Evolutionary conservation across 2,888 invertebrate species (phyloP).

Genomic region (Sthenelais limicola): DNA sequence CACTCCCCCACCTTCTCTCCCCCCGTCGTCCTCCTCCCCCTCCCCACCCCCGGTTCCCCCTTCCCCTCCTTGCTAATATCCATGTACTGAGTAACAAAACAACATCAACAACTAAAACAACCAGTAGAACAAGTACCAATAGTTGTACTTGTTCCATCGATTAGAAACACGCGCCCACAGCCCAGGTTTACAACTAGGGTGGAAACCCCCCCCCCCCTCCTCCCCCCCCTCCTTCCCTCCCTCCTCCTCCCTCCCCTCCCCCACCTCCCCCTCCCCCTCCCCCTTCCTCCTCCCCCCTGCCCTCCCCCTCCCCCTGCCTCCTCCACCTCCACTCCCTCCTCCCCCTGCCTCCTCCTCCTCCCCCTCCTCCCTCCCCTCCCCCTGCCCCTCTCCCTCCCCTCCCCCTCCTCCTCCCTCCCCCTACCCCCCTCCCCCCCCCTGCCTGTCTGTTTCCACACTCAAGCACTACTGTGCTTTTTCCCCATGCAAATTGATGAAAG

Average conservation of each 20-base stretch:
- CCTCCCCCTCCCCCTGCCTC: not conserved
- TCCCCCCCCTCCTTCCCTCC: not conserved
- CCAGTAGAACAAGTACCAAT: not conserved
- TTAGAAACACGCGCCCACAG: not conserved
- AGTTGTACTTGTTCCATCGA: not conserved
- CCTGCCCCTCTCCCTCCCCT: not conserved
- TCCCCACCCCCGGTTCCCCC: not conserved
- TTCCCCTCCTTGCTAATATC: too few relatives aligned
- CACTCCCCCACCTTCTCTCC: not conserved
- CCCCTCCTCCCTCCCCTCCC: not conserved
- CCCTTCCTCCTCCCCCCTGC: not conserved
- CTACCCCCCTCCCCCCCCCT: not conserved
- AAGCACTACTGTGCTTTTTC: not conserved
- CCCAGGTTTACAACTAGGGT: not conserved
- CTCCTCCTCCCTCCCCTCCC: not conserved
- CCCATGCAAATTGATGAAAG: constrained; percentile 2
- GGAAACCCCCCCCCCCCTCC: not conserved
- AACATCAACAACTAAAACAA: not conserved
- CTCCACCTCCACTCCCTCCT: not conserved
- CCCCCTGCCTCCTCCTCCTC: not conserved
- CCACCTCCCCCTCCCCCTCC: not conserved
- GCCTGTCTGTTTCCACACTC: not conserved
- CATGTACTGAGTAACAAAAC: not conserved
- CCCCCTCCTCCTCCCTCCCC: not conserved
- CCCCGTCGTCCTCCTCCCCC: not conserved